A percentile compares a stretch with the other conserved stretches of the same genome.
These are phyloP conservation scores for Temnothorax nylanderi DNA, from an alignment of 1,140 invertebrate genomes.

Conservation along the genomic window DNA sequence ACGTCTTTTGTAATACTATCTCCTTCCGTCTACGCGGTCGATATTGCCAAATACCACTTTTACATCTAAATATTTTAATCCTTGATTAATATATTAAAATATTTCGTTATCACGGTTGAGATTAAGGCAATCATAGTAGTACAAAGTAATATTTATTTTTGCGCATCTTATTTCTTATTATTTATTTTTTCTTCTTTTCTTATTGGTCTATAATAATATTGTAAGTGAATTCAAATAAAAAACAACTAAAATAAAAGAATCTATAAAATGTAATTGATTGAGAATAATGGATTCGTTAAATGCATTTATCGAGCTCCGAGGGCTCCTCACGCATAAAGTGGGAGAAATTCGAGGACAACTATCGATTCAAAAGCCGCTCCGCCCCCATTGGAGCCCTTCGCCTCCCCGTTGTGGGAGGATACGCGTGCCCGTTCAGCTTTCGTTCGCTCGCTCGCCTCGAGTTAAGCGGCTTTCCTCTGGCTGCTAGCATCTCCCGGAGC, in stretches of 20 bases:
- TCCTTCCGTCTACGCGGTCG: background rate
- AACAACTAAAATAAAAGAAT: background rate
- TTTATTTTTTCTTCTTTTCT: background rate
- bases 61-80: background rate
- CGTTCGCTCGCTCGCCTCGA: slow-evolving; percentile 27
- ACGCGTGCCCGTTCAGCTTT: slow-evolving; percentile 53
- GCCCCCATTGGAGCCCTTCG: slow-evolving; percentile 63
- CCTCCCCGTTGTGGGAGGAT: slow-evolving; percentile 48
- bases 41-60: background rate
- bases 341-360: slow-evolving; percentile 65
- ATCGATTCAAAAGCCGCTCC: slow-evolving; percentile 72
- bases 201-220: background rate
- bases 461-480: slow-evolving; percentile 43
- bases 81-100: background rate
- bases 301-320: background rate
- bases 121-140: background rate
- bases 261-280: background rate
- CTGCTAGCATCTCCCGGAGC: background rate
- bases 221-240: background rate
- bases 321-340: slow-evolving; percentile 63
- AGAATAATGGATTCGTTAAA: slow-evolving; percentile 1
- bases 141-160: background rate
- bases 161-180: background rate
- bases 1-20: background rate
- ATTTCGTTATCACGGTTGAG: background rate